These are phyloP conservation scores for Apis cerana DNA, from an alignment of 1,140 invertebrate genomes.

Conservation along the genomic window DNA sequence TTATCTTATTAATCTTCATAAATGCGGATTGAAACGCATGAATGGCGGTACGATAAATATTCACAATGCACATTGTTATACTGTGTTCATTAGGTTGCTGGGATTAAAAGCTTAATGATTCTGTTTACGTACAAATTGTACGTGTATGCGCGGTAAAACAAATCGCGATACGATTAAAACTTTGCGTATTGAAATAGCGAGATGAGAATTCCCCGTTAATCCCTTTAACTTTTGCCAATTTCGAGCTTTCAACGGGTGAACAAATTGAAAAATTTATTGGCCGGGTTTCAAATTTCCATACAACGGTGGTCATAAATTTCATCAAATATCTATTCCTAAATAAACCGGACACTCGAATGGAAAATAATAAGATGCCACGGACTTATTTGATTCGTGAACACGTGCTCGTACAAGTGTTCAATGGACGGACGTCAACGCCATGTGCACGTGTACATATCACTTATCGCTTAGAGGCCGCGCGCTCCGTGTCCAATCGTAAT, in stretches of 20 bases:
- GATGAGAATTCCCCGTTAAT: background rate
- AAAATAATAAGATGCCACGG: too few relatives aligned
- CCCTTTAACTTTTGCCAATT: too few relatives aligned
- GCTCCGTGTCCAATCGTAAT: slow-evolving; percentile 6
- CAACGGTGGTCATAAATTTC: too few relatives aligned
- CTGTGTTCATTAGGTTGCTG: slow-evolving; percentile 16
- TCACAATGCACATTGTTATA: slow-evolving; percentile 12
- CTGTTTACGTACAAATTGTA: slow-evolving; percentile 9
- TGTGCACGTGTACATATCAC: background rate
- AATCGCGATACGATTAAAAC: background rate
- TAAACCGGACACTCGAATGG: too few relatives aligned
- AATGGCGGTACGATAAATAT: background rate
- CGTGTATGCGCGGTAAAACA: too few relatives aligned
- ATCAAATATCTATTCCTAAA: too few relatives aligned
- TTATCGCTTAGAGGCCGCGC: too few relatives aligned
- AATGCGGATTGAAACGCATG: background rate
- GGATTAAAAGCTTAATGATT: slow-evolving; percentile 7
- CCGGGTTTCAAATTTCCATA: too few relatives aligned
- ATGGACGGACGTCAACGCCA: background rate
- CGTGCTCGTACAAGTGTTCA: background rate
- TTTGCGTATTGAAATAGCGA: background rate
- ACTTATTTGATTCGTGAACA: too few relatives aligned
- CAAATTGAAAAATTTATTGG: too few relatives aligned
- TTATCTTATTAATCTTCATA: background rate
- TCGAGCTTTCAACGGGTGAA: too few relatives aligned